These are phyloP conservation scores for Brachionus asplanchnoidis DNA, from an alignment of 1,140 invertebrate species.

Conservation along the genomic window DNA sequence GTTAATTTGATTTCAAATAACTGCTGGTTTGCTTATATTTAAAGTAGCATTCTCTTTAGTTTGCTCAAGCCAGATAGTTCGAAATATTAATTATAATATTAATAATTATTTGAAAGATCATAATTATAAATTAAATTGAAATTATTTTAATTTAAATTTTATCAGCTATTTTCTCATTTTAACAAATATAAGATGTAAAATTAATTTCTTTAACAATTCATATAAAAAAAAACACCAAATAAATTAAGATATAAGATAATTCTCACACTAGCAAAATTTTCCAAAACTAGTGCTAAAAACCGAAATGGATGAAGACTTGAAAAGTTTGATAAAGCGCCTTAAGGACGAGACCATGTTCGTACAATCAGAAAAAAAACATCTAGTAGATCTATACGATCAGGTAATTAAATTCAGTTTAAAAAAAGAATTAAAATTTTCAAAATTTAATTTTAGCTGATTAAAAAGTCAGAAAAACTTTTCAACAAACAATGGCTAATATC, in stretches of 20 bases:
- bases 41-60: background rate
- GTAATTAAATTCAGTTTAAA: background rate
- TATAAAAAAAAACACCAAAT: background rate
- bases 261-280: background rate
- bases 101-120: background rate
- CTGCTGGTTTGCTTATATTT: background rate
- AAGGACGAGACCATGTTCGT: slow-evolving; percentile 15
- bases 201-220: background rate
- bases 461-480: slow-evolving; percentile 13
- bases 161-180: background rate
- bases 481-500: slow-evolving; percentile 28
- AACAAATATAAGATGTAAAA: slow-evolving; percentile 14
- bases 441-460: slow-evolving; percentile 1
- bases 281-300: background rate
- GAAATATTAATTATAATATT: background rate
- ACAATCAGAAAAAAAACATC: slow-evolving; percentile 25
- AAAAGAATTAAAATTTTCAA: background rate
- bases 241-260: slow-evolving; percentile 5
- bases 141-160: background rate
- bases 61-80: background rate
- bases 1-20: slow-evolving; percentile 6
- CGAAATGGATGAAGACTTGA: slow-evolving; percentile 22
- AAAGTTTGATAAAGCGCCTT: slow-evolving; percentile 2
- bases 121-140: background rate
- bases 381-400: slow-evolving; percentile 9